phyloP scores from a whole-genome alignment of 2,113 vertebrate species.

The Ictalurus punctatus region DNA sequence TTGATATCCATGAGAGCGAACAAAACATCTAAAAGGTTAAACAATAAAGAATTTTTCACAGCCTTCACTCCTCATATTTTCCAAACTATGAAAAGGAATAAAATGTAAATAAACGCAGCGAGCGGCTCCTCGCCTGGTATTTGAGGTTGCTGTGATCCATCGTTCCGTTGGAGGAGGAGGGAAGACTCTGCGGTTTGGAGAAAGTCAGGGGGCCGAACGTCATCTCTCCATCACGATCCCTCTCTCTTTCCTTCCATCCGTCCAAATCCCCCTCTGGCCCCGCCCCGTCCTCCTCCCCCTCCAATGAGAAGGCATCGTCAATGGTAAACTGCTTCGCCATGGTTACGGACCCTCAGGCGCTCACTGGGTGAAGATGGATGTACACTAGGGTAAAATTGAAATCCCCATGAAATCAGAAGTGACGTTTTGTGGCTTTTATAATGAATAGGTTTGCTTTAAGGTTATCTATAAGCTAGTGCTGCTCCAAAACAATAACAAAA shows the following conservation, averaged over 20 bases:
- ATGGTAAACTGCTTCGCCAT: conserved; percentile 77
- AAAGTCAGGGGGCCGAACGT: conserved; percentile 74
- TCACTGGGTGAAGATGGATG: background rate
- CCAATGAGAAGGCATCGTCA: conserved; percentile 75
- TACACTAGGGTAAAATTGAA: conserved; percentile 7
- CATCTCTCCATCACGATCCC: conserved; percentile 70
- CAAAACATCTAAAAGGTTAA: too few relatives aligned
- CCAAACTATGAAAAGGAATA: background rate
- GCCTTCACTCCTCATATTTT: background rate
- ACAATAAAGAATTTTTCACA: too few relatives aligned
- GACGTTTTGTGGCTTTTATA: too few relatives aligned
- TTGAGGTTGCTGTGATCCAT: conserved; percentile 75
- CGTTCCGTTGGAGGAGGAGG: conserved; percentile 51
- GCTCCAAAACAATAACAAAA: too few relatives aligned
- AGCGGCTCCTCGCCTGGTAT: conserved; percentile 68
- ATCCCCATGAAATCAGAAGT: too few relatives aligned
- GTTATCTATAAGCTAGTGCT: too few relatives aligned
- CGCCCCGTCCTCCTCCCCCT: conserved; percentile 72
- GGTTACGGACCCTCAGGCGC: conserved; percentile 42
- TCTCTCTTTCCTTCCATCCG: conserved; percentile 66
- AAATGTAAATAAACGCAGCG: background rate
- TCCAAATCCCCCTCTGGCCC: conserved; percentile 63
- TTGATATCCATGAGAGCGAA: too few relatives aligned
- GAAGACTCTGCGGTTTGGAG: conserved; percentile 70
- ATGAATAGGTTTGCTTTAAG: too few relatives aligned